Conservation (phyloP, 37 sponge, comb jelly and placozoan species). For the Halisarca cf. caerulea region DNA sequence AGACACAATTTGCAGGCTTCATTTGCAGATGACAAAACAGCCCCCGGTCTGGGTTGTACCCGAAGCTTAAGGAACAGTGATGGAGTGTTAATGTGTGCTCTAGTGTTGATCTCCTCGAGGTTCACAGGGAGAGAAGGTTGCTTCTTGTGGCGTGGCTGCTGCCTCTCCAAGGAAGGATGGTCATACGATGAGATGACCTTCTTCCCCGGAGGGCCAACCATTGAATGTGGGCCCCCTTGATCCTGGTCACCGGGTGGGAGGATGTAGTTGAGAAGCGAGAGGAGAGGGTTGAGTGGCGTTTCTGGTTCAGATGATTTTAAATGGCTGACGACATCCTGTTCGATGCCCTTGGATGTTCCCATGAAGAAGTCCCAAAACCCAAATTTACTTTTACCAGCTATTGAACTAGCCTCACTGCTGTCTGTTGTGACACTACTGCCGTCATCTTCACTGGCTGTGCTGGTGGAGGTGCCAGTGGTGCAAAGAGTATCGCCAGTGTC, state of each 20-base stretch:
- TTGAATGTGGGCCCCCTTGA: background rate
- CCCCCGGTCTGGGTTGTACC: slow-evolving; percentile 50
- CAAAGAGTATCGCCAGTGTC: background rate
- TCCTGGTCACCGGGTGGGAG: background rate
- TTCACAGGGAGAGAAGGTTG: slow-evolving; percentile 27
- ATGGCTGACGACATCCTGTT: too few species aligned
- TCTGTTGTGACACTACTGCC: background rate
- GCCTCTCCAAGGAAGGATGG: background rate
- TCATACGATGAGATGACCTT: background rate
- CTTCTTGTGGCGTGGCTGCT: slow-evolving; percentile 1
- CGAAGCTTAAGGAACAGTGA: slow-evolving; percentile 35
- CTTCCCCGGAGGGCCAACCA: background rate
- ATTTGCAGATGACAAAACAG: background rate
- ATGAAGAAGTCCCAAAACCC: background rate
- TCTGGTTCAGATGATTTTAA: background rate
- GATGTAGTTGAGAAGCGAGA: background rate
- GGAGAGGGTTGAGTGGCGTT: background rate
- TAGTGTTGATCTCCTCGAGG: background rate
- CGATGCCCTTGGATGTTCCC: too few species aligned
- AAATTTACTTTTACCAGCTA: background rate
- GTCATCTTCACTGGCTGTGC: background rate
- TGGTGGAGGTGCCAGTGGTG: background rate
- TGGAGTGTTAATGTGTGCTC: slow-evolving; percentile 30
- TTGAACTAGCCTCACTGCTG: background rate
- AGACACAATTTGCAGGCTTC: slow-evolving; percentile 1